Evolutionary conservation across 1,140 invertebrate species (phyloP).

Genomic region (Diploscapter pachys): DNA sequence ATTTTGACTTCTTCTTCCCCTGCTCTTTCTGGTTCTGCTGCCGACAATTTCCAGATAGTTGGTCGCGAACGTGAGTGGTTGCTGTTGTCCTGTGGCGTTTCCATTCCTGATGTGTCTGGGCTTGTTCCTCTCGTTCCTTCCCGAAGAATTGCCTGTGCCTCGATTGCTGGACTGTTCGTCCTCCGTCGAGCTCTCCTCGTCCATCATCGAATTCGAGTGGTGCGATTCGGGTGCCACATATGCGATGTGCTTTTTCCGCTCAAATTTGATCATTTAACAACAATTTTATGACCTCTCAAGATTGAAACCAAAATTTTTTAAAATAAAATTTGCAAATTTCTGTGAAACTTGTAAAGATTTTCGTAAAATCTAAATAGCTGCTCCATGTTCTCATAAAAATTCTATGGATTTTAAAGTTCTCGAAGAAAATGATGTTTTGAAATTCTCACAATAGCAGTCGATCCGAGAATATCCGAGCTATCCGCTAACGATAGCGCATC

Average conservation of each 20-base stretch:
- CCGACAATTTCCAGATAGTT: too few relatives aligned
- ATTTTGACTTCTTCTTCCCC: slow-evolving; percentile 3
- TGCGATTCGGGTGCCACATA: slow-evolving; percentile 57
- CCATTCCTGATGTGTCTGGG: slow-evolving; percentile 23
- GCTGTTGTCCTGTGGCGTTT: not conserved
- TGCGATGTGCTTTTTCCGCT: slow-evolving; percentile 57
- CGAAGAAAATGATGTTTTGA: too few relatives aligned
- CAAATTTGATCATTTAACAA: slow-evolving; percentile 20
- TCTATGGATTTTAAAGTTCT: too few relatives aligned
- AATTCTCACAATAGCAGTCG: not conserved
- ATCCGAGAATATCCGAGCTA: slow-evolving; percentile 6
- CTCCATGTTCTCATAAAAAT: too few relatives aligned
- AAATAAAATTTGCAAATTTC: slow-evolving; percentile 25
- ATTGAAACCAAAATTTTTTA: not conserved
- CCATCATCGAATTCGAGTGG: slow-evolving; percentile 57
- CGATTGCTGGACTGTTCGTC: slow-evolving; percentile 22
- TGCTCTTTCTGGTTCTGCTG: not conserved
- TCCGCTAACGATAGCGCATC: slow-evolving; percentile 47
- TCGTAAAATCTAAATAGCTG: too few relatives aligned
- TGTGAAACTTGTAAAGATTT: slow-evolving; percentile 36
- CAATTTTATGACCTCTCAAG: too few relatives aligned
- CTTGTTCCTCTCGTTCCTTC: slow-evolving; percentile 31
- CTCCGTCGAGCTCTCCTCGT: slow-evolving; percentile 52
- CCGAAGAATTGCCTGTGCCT: too few relatives aligned
- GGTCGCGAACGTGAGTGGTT: slow-evolving; percentile 5